Base-by-base conservation (phyloP, 2,113 vertebrate species). In the Sialia sialis region DNA sequence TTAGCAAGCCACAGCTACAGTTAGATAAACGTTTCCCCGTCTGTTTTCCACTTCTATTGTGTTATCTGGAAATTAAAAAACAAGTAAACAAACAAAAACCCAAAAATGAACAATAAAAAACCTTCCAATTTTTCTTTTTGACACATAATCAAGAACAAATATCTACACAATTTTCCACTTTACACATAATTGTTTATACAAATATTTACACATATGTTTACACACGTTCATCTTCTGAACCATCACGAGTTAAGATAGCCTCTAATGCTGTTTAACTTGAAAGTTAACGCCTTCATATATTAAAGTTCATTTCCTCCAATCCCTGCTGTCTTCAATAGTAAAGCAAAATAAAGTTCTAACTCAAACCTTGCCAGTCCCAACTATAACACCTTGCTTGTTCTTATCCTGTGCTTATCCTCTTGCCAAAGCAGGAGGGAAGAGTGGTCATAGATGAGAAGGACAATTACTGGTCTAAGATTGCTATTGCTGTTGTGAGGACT, bases 31-130 rank as follows among this genome's bases (percentile, higher is more conserved):
- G 32, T 68, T 55, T 52, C 26, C 11, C 4, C 4, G 26, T 29
- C 3, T 0, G 5, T 56, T 73, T 87, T 93, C 23, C 30, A 48
- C 11, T 55, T 78, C 5, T 6, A 44, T 49, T 1, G 0, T 2
- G 63, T 77, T 64, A 9, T 58, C 54, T 59, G 16, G 17, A 18
- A 51, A 38, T 78, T 69, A 23, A 5, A 22, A 44, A n/a, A 10
- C 17, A 39, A 23, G 26, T 0, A 20, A 49, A 64, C 19, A 7
- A 59, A 14, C 1, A 20, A 25, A 1, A 10, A 26, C 3, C 49
- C 3, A 48, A 48, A 48, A 43, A 32, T 11, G 16, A 68, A 60
- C 26, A 30, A 48, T 48, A 13, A 3, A 43, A 38, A 3, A 48
- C 44, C 8, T 29, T 14, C 5, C 5, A 23, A 7, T 70, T 76